Evolutionary conservation across 64 coral and sea anemone genomes (phyloP), one percentile per base, ranked within the genome.

Genomic region (Stylophora pistillata): DNA sequence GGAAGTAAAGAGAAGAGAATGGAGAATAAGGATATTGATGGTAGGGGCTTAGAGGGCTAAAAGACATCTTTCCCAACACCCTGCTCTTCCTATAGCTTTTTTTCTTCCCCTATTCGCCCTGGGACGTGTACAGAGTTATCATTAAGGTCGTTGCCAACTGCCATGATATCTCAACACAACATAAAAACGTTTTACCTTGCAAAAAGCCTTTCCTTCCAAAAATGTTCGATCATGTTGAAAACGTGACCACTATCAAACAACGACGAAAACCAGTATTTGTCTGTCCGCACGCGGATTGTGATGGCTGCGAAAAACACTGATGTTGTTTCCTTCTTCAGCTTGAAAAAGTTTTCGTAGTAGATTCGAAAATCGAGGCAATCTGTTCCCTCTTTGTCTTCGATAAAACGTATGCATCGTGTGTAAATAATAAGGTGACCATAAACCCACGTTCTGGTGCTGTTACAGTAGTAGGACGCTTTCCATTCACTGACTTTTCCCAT

Each of bases 191-290:
- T 47, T 47, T 32, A 95, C 93, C 86, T 77, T 68, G 61, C 31
- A 62, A 99, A 92, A 5, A 99, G 62, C 13, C 83, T 59, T 93
- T 99, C 93, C 83, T 92, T 86, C 97, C 97, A 99, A 61, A 99
- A 99, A 93, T 99, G 97, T 54, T 99, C 97, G 29, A 95, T 77
- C 62, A 88, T 90, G 88, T 93, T 93, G 27, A 82, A 99, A 18
- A 86, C 85, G 58, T 92, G 73, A 53, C 85, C 86, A 60, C 97
- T 68, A 77, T 91, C 95, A 56, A 26, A 29, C 55, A 99, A 86
- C 23, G 97, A 99, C 6, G 97, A 95, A 66, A 99, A 99, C 97
- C 97, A 99, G 55, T 89, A 90, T 26, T 95, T 99, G 28, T 88
- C 93, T 31, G 55, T 64, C 56, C 76, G 86, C 20, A 88, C 68